Percentiles rank a stretch among this genome's conserved stretches.
These are phyloP conservation scores for Coluber constrictor DNA, from an alignment of 2,797 vertebrate species.

Conservation along the genomic window DNA sequence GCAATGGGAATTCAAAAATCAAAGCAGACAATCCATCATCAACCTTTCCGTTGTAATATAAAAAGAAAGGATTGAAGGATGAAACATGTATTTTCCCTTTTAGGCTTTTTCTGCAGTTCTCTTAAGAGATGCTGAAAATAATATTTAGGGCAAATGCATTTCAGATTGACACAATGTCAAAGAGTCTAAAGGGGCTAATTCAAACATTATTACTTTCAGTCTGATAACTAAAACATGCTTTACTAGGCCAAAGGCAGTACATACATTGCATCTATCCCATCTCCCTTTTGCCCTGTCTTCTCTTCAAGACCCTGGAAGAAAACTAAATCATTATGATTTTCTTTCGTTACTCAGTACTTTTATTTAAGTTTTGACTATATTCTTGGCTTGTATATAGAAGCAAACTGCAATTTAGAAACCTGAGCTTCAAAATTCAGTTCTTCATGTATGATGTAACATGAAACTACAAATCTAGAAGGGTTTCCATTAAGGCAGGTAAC, in stretches of 20 bases:
- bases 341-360: neutral
- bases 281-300: neutral
- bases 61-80: conserved; percentile 24
- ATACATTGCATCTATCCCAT: neutral
- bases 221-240: neutral
- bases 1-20: conserved; percentile 37
- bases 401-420: neutral
- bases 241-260: neutral
- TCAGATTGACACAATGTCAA: neutral
- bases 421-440: neutral
- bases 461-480: neutral
- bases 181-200: neutral
- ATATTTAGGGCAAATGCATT: neutral
- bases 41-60: neutral
- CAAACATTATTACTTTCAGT: neutral
- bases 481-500: neutral
- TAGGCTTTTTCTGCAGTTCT: conserved; percentile 1
- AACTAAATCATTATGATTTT: neutral
- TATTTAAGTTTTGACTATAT: neutral
- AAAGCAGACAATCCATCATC: conserved; percentile 20
- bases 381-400: neutral
- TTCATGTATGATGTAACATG: neutral
- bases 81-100: conserved; percentile 24
- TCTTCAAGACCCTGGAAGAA: neutral
- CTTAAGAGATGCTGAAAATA: neutral